Evolutionary conservation across 2,113 vertebrate genomes (phyloP).

Genomic region (Cephalophus harveyi): DNA sequence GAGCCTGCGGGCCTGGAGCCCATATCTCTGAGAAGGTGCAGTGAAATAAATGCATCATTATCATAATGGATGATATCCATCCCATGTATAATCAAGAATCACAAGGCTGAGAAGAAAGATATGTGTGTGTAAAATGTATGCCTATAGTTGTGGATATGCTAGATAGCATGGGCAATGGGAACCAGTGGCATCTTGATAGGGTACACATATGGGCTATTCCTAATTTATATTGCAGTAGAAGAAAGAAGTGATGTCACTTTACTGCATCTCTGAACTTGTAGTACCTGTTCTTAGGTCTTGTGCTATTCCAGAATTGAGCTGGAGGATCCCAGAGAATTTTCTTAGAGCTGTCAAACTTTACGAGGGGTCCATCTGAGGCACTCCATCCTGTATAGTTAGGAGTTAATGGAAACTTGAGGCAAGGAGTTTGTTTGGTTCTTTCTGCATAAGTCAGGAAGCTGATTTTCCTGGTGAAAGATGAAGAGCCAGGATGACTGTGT

Average conservation of each 20-base stretch:
- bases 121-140: neutral
- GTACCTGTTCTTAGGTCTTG: neutral
- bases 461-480: conserved; percentile 3
- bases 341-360: neutral
- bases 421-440: neutral
- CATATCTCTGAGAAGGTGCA: neutral
- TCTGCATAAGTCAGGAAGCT: neutral
- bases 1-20: neutral
- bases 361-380: neutral
- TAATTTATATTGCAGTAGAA: neutral
- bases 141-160: neutral
- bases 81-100: neutral
- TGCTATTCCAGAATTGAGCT: neutral
- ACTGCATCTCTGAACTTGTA: neutral
- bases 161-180: neutral
- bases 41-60: neutral
- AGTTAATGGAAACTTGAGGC: neutral
- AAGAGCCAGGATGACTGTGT: neutral
- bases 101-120: neutral
- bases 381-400: neutral
- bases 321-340: neutral
- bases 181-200: neutral
- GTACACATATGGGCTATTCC: neutral
- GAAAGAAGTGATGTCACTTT: neutral
- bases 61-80: neutral